Evolutionary conservation across 2,888 invertebrate genomes (phyloP), one percentile per base, ranked within the genome.

Genomic region (Nomada ruficornis): DNA sequence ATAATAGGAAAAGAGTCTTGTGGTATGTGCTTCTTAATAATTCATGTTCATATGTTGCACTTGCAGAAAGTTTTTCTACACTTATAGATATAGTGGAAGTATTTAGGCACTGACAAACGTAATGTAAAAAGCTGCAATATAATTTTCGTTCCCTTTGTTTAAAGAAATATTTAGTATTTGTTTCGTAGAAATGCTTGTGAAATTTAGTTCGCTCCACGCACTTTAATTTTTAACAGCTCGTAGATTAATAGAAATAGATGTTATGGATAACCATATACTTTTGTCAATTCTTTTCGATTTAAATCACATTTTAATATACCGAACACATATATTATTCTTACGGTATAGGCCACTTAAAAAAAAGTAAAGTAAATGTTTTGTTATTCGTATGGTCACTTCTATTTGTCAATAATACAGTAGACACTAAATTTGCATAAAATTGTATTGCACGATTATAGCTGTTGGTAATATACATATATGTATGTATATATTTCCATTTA

Each of bases 1-100:
- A 86, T 89, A 87, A 88, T 92, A 92, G 92, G 92, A 92, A 90
- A 92, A 92, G 82, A 89, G 82, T 90, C 87, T 91, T 86, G 90
- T 88, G 92, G 92, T 92, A 92, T 86, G 92, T 92, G 88, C 84
- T 87, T 87, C 76, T 88, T 82, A 71, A 82, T 83, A 73, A 85
- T 82, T 76, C 68, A 76, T 85, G 70, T 77, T 86, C 60, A 65
- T 77, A 77, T 70, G 69, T 80, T 80, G 73, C 84, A 82, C 73
- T 79, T 73, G 23, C 63, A 77, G 52, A 65, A 69, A 77, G 29
- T 75, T 42, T 77, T 42, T 80, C 42, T 67, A 67, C 63, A 81
- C 69, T 42, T 68, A 50, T 82, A 82, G 63, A 74, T 71, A 71
- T 83, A 77, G 77, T 68, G 60, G 63, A 83, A 71, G 36, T 80